Conservation (phyloP, 2,113 vertebrate genomes). For the Pteruthius melanotis region DNA sequence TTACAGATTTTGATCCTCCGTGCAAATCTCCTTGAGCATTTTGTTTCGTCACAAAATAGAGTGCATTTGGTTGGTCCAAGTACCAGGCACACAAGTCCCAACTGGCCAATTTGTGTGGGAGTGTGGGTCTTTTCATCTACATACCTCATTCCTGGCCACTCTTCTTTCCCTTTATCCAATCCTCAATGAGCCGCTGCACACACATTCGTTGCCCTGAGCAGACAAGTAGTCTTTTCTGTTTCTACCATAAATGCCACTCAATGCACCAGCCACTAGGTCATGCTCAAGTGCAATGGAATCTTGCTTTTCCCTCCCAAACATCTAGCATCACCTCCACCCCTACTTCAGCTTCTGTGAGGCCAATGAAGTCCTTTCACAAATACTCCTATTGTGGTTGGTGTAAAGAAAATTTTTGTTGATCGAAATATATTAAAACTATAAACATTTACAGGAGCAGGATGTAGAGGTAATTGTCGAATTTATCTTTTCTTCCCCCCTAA, state of each 20-base stretch:
- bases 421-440: not conserved
- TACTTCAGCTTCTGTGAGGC: not conserved
- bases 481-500: not conserved
- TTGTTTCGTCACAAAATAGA: constrained; percentile 41
- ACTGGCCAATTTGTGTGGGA: not conserved
- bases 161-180: not conserved
- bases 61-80: constrained; percentile 3
- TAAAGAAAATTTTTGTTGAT: not conserved
- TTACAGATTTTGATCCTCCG: constrained; percentile 43
- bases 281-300: constrained; percentile 75
- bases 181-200: not conserved
- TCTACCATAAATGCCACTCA: constrained; percentile 69
- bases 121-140: not conserved
- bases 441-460: not conserved
- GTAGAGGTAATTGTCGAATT: not conserved
- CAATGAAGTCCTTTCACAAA: not conserved
- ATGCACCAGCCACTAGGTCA: constrained; percentile 77
- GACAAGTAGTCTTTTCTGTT: constrained; percentile 50
- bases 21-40: constrained; percentile 34
- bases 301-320: constrained; percentile 32
- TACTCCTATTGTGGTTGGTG: not conserved
- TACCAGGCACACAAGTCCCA: not conserved
- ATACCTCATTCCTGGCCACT: not conserved
- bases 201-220: constrained; percentile 27
- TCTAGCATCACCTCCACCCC: constrained; percentile 34